phyloP scores from a whole-genome alignment of 2,888 invertebrate species.

The Lepidocyrtinus sp. region DNA sequence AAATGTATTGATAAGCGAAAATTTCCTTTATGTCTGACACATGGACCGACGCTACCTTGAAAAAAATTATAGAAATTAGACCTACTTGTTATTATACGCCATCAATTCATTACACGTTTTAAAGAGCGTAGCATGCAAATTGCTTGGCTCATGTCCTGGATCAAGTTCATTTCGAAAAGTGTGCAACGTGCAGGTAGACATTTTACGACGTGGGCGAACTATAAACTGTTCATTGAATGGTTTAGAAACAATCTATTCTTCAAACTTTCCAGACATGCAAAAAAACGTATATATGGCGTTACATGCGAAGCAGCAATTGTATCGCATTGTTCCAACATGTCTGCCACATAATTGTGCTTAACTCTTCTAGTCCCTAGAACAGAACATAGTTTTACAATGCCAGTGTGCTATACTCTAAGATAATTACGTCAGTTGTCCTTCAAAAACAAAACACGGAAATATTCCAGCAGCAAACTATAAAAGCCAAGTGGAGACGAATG shows the following conservation, averaged over 20 bases:
- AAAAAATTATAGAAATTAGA: slow-evolving; percentile 6
- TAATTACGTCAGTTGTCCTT: slow-evolving; percentile 59
- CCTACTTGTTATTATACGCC: no score
- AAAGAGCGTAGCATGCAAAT: no score
- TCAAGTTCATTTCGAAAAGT: no score
- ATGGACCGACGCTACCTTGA: background rate
- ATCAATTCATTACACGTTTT: no score
- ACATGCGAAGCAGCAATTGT: background rate
- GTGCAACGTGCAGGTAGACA: slow-evolving; percentile 1
- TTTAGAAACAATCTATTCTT: background rate
- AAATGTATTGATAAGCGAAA: slow-evolving; percentile 3
- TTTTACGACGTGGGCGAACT: slow-evolving; percentile 1
- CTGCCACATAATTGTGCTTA: no score
- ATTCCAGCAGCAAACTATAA: slow-evolving; percentile 53
- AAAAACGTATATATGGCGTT: background rate
- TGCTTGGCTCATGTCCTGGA: no score
- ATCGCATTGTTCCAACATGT: background rate
- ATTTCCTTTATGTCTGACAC: slow-evolving; percentile 1
- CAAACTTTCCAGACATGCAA: slow-evolving; percentile 1
- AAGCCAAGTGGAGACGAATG: slow-evolving; percentile 31
- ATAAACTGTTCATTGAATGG: background rate
- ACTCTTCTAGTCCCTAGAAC: no score
- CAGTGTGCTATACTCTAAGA: slow-evolving; percentile 11
- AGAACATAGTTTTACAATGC: no score
- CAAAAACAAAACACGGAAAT: slow-evolving; percentile 59